Base-by-base conservation (phyloP, 2,888 invertebrate species). In the Dinocampus coccinellae region DNA sequence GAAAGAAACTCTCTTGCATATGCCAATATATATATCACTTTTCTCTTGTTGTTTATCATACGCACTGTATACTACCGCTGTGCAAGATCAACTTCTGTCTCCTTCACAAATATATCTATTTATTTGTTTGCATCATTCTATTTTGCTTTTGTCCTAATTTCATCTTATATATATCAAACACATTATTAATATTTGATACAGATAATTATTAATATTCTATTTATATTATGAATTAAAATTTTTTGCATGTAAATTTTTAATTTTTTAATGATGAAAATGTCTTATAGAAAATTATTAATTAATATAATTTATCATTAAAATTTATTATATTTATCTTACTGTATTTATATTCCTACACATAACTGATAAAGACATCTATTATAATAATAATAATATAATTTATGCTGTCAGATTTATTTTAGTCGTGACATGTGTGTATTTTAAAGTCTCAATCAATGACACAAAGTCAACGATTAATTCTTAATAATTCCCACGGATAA, bases 1-100 rank as follows among this genome's bases (percentile, higher is more conserved):
- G 72, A 77, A 68, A 67, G 73, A 71, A 61, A 65, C 63, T 70
- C 62, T 69, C 68, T 36, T 39, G 69, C 26, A 62, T 47, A 55
- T 22, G 1, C n/a, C 10, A n/a, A 42, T n/a, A n/a, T 16, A n/a
- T 47, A 7, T 47, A 47, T 47, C 34, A 55, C 55, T 55, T 39
- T 39, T 63, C 55, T 52, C 53, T 52, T 29, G 47, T 70, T 70
- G 65, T 62, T 69, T 65, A 65, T 65, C 34, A 65, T 65, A 65
- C 47, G 11, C 47, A n/a, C 10, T 20, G n/a, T 34, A 65, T 34
- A 65, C 65, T 16, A 20, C 10, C 11, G 39, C 13, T 13, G 13
- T n/a, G 64, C 64, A 24, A n/a, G n/a, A 65, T 53, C 65, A 55
- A 65, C 65, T 65, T 65, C 9, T 65, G 65, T 65, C 55, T 16